Base-by-base conservation (phyloP, 2,888 invertebrate species). In the Plebejus melissa region DNA sequence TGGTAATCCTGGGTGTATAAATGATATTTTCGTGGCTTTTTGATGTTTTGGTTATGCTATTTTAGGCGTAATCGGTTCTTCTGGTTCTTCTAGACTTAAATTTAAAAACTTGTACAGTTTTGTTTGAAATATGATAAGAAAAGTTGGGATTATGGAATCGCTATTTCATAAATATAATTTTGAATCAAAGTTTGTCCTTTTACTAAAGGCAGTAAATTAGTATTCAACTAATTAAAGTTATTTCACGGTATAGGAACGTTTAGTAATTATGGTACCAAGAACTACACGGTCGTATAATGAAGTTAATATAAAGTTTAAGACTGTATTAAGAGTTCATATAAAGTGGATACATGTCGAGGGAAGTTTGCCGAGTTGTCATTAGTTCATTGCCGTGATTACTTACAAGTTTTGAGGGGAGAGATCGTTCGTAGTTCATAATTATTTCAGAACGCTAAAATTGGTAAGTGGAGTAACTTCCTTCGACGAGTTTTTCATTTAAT, bases 311-410 rank as follows among this genome's bases (percentile, higher is more conserved):
- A 79, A 79, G 76, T 75, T 74, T 75, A 36, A 57, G 38, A 46
- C 70, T 28, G 28, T 58, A 75, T 71, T 75, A 70, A 28, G 28
- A 54, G 54, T 75, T 36, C 38, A 74, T 65, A 41, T 72, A 41
- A 28, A 75, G n/a, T 54, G 60, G 69, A 76, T 77, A 78, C 76
- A 60, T 82, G 65, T 36, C 32, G 36, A 36, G 80, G 82, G 83
- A 84, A 86, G 86, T 87, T 87, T 81, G 80, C 78, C 60, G 87
- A 88, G 86, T 89, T 89, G 88, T 89, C 86, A 88, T 88, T 88
- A 87, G 86, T 90, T 91, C 88, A 91, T 91, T 90, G 90, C 84
- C 80, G 83, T 88, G 89, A 91, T 91, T 90, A 89, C 87, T 86
- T 81, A 80, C 80, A 79, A 79, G 84, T 76, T 76, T 80, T 75